Evolutionary conservation across 1,140 invertebrate species (phyloP).

Genomic region (Tetragonula clypearis): DNA sequence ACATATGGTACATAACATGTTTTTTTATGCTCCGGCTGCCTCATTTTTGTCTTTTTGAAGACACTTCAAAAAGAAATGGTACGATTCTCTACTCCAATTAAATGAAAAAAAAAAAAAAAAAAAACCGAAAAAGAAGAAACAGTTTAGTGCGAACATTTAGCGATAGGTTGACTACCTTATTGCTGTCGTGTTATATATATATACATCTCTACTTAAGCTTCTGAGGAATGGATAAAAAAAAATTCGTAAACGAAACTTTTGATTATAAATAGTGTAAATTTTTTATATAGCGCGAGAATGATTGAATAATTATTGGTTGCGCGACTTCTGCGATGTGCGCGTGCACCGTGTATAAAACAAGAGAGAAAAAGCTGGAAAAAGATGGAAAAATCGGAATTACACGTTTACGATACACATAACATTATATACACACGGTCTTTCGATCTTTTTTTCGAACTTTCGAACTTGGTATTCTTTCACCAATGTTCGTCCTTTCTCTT

Average conservation of each 20-base stretch:
- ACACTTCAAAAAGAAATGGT: background rate
- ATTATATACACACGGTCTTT: slow-evolving; percentile 47
- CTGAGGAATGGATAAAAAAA: slow-evolving; percentile 53
- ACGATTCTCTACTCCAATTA: background rate
- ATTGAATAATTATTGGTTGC: slow-evolving; percentile 73
- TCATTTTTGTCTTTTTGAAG: slow-evolving; percentile 20
- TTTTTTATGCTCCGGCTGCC: slow-evolving; percentile 44
- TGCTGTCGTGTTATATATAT: slow-evolving; percentile 60
- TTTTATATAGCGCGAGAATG: slow-evolving; percentile 80
- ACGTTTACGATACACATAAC: background rate
- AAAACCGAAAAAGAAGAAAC: background rate
- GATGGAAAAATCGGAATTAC: slow-evolving; percentile 37
- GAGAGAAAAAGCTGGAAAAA: slow-evolving; percentile 38
- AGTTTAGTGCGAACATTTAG: slow-evolving; percentile 64
- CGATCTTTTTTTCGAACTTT: slow-evolving; percentile 27
- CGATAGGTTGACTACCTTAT: slow-evolving; percentile 68
- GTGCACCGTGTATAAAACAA: slow-evolving; percentile 69
- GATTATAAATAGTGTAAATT: slow-evolving; percentile 83
- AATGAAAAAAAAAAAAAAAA: slow-evolving; percentile 17
- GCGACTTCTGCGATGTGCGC: slow-evolving; percentile 41
- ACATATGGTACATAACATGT: slow-evolving; percentile 64
- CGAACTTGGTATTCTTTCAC: slow-evolving; percentile 5
- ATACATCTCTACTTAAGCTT: slow-evolving; percentile 70
- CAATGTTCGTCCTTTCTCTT: slow-evolving; percentile 1
- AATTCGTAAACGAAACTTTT: slow-evolving; percentile 77